Percentiles rank a stretch among this genome's conserved stretches.
Evolutionary conservation across 2,888 invertebrate genomes (phyloP).

Genomic region (Yponomeuta malinellus): DNA sequence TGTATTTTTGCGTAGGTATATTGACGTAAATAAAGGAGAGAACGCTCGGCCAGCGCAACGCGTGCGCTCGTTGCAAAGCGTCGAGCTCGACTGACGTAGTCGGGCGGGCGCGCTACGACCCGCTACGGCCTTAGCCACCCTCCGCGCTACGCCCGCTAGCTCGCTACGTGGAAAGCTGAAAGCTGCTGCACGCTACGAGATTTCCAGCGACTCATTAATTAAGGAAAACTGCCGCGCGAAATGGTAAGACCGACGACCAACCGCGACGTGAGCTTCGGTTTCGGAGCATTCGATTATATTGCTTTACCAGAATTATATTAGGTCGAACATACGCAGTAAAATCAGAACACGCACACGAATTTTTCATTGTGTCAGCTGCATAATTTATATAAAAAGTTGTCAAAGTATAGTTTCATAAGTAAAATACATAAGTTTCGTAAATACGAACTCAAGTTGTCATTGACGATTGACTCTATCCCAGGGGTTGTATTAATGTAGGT

Average conservation of each 20-base stretch:
- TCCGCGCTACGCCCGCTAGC: constrained; percentile 35
- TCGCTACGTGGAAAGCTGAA: constrained; percentile 48
- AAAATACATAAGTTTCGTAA: no score
- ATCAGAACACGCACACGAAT: no score
- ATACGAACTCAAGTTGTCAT: no score
- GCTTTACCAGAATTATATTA: not conserved
- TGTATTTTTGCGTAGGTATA: constrained; percentile 18
- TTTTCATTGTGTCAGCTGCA: no score
- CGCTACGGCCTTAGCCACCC: constrained; percentile 47
- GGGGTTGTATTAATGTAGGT: no score
- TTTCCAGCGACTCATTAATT: constrained; percentile 25
- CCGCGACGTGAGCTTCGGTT: not conserved
- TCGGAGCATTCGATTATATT: not conserved
- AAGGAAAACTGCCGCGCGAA: not conserved
- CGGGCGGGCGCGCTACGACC: constrained; percentile 44
- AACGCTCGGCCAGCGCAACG: constrained; percentile 17
- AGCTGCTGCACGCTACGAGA: constrained; percentile 39
- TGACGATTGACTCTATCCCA: no score
- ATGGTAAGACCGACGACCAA: not conserved
- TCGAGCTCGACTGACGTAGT: constrained; percentile 59
- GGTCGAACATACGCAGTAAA: not conserved
- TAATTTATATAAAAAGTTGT: no score
- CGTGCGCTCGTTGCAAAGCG: constrained; percentile 36
- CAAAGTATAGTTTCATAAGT: no score
- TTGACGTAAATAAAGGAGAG: constrained; percentile 31